Evolutionary conservation across 2,888 invertebrate species (phyloP), one percentile per base, ranked within the genome.

Genomic region (Bombyx huttoni): DNA sequence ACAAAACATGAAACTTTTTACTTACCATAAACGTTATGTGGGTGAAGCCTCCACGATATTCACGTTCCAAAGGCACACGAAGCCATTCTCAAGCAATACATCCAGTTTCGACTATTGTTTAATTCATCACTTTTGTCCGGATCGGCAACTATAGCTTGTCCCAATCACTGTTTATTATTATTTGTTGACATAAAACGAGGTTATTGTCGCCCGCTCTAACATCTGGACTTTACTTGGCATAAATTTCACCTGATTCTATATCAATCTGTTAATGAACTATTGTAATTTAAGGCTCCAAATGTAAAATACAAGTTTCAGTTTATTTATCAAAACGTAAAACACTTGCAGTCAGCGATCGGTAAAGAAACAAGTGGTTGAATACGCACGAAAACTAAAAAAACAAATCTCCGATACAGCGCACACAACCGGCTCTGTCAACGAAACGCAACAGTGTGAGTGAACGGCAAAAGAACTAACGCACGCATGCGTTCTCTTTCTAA

Each of bases 1-100:
- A 83, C 75, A 73, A 75, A 70, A 81, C 79, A 74, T 68, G 81
- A 82, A 81, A 81, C 74, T 81, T 79, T 80, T 79, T 73, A 69
- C 87, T 85, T 85, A 87, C 88, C 88, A 78, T 87, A 86, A 78
- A 87, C 60, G 86, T 66, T 76, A 85, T 75, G 84, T 86, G 80
- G 85, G 83, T 85, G 86, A 85, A 75, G 73, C 73, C 67, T 69
- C 65, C 70, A 75, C 70, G 65, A 75, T 73, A 79, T 73, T 78
- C 77, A 74, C 66, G 76, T 75, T 77, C 69, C 69, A 65, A 58
- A 61, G 68, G 62, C 68, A 68, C 72, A 73, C 73, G 73, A 75
- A 64, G 71, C 81, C 85, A 84, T 85, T 81, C 79, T 86, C 70
- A 67, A 73, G 74, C 77, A 67, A 71, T 68, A 68, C 71, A 68